Conservation (phyloP, 2,888 invertebrate species). For the Crocallis elinguaria region DNA sequence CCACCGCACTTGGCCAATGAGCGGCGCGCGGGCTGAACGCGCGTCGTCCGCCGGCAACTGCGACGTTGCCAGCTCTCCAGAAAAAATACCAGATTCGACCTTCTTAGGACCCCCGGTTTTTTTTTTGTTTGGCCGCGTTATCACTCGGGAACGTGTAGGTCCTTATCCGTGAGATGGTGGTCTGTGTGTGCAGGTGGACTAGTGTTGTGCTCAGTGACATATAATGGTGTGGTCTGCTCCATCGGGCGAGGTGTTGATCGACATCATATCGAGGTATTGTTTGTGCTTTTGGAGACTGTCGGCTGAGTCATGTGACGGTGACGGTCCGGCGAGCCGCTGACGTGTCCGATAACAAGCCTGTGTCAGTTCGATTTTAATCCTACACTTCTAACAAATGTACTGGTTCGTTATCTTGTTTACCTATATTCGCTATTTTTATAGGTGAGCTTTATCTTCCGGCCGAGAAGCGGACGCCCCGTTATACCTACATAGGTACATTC, state of each 20-base stretch:
- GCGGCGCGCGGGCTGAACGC: conserved; percentile 79
- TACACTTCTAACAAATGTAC: conserved; percentile 41
- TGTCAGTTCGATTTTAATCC: conserved; percentile 34
- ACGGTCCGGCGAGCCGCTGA: conserved; percentile 24
- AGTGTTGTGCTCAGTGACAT: conserved; percentile 73
- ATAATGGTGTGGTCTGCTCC: conserved; percentile 83
- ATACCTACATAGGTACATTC: no score
- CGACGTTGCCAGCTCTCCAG: conserved; percentile 82
- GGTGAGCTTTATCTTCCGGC: conserved; percentile 13
- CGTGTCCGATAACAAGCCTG: conserved; percentile 19
- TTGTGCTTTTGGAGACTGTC: conserved; percentile 29
- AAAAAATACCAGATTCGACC: conserved; percentile 83
- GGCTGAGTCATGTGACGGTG: conserved; percentile 46
- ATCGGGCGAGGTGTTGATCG: conserved; percentile 78
- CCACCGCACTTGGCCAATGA: conserved; percentile 81
- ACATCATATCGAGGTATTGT: conserved; percentile 76
- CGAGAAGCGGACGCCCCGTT: not conserved
- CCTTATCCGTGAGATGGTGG: conserved; percentile 80
- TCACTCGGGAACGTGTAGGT: conserved; percentile 80
- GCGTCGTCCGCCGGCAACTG: conserved; percentile 67
- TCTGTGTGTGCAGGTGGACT: conserved; percentile 65
- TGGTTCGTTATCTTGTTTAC: conserved; percentile 23
- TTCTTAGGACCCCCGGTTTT: conserved; percentile 83
- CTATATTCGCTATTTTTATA: conserved; percentile 22
- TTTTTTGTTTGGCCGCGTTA: conserved; percentile 83